Percentiles rank a stretch among this genome's conserved stretches.
Conservation (phyloP, 1,140 invertebrate species). For the Drosophila santomea region DNA sequence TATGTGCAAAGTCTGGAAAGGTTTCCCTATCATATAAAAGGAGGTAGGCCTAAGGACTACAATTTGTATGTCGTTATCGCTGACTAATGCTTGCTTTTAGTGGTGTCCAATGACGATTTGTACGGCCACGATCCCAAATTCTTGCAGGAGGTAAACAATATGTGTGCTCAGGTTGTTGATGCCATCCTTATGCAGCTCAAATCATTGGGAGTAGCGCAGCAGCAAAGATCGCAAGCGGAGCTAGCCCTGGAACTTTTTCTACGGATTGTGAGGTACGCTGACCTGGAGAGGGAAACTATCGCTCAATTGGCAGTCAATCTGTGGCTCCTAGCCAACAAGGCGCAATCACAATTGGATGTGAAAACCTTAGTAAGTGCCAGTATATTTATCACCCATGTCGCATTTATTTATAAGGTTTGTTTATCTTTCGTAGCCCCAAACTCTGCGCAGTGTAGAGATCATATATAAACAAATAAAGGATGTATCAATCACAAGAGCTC, state of each 20-base stretch:
- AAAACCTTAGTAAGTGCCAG: conserved; percentile 66
- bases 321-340: conserved; percentile 91
- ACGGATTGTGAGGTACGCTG: conserved; percentile 89
- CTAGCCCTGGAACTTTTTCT: conserved; percentile 91
- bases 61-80: not conserved
- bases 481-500: conserved; percentile 52
- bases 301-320: conserved; percentile 90
- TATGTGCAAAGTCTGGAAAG: conserved; percentile 71
- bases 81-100: conserved; percentile 68
- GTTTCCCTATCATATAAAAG: conserved; percentile 79
- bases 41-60: conserved; percentile 43
- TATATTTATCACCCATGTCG: too few species aligned
- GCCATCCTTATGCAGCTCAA: conserved; percentile 92
- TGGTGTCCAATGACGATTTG: conserved; percentile 96
- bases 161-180: conserved; percentile 91
- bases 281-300: conserved; percentile 88
- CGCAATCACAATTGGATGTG: conserved; percentile 78
- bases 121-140: conserved; percentile 96
- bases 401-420: not conserved
- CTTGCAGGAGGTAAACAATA: conserved; percentile 91
- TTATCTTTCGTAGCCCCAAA: conserved; percentile 47
- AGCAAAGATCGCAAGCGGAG: conserved; percentile 88
- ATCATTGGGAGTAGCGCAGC: conserved; percentile 86
- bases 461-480: conserved; percentile 67
- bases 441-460: conserved; percentile 61